phyloP scores from a whole-genome alignment of 2,888 invertebrate species.

The Globia sparganii region DNA sequence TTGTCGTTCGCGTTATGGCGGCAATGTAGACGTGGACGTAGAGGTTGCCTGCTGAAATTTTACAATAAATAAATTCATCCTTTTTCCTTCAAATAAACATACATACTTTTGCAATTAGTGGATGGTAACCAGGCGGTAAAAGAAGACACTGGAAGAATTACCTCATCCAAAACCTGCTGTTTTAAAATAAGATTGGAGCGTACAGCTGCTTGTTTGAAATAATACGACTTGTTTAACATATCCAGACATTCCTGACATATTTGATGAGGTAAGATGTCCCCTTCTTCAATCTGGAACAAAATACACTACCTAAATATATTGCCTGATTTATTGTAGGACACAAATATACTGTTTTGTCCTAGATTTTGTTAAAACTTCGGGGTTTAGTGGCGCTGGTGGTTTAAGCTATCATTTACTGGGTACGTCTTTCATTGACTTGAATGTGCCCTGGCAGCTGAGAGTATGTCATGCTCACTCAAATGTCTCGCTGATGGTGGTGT shows the following conservation, averaged over 20 bases:
- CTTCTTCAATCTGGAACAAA: constrained; percentile 81
- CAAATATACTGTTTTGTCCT: neutral
- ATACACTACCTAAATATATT: neutral
- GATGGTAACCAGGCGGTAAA: neutral
- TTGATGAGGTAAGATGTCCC: constrained; percentile 82
- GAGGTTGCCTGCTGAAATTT: neutral
- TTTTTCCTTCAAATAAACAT: neutral
- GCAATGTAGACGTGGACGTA: too few species aligned
- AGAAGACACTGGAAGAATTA: constrained; percentile 46
- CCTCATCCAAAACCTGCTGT: constrained; percentile 78
- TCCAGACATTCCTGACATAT: constrained; percentile 86
- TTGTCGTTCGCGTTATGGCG: too few species aligned
- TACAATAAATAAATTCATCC: neutral
- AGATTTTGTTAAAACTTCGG: neutral
- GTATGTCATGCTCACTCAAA: too few species aligned
- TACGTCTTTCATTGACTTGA: too few species aligned
- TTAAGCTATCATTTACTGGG: too few species aligned
- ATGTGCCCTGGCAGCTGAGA: too few species aligned
- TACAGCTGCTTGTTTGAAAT: constrained; percentile 86
- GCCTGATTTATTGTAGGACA: neutral
- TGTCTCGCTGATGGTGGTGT: too few species aligned
- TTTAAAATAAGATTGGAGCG: constrained; percentile 84
- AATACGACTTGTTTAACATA: constrained; percentile 83
- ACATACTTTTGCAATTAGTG: neutral
- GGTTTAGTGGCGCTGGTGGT: neutral